A percentile compares a stretch with the other conserved stretches of the same genome.
phyloP scores from a whole-genome alignment of 2,113 vertebrate genomes.

The Sterna hirundo region DNA sequence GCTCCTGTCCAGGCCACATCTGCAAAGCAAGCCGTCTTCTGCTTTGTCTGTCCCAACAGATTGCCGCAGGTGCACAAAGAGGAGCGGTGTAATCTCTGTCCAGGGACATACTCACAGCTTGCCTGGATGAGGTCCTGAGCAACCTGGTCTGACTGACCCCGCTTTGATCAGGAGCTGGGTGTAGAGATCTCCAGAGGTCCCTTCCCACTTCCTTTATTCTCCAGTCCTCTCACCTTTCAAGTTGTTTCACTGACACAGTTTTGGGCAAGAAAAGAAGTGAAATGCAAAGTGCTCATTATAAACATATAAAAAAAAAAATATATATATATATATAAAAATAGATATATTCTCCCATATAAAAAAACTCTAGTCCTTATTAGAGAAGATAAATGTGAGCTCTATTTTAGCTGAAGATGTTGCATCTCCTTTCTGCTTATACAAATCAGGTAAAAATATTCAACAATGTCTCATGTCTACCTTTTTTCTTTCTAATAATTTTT shows the following conservation, averaged over 20 bases:
- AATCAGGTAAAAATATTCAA: constrained; percentile 10
- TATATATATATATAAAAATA: not conserved
- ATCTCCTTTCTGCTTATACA: not conserved
- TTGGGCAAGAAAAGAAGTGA: not conserved
- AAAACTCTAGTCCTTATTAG: not conserved
- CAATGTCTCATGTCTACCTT: not conserved
- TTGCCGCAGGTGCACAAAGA: not conserved
- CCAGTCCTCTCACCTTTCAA: not conserved
- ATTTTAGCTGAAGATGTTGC: not conserved
- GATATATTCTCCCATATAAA: not conserved
- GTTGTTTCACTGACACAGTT: not conserved
- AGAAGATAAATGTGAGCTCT: not conserved
- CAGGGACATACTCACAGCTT: not conserved
- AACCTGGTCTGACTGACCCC: not conserved
- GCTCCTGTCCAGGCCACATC: not conserved
- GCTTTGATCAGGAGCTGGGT: not conserved
- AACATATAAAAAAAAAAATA: not conserved
- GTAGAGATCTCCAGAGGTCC: not conserved
- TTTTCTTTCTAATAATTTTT: constrained; percentile 5
- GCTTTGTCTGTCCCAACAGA: not conserved
- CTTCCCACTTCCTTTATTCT: not conserved
- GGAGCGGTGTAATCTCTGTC: rapidly evolving
- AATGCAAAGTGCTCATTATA: not conserved
- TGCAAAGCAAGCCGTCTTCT: not conserved
- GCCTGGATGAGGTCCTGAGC: not conserved